Evolutionary conservation across 2,888 invertebrate species (phyloP).

Genomic region (Podabrus alpinus): DNA sequence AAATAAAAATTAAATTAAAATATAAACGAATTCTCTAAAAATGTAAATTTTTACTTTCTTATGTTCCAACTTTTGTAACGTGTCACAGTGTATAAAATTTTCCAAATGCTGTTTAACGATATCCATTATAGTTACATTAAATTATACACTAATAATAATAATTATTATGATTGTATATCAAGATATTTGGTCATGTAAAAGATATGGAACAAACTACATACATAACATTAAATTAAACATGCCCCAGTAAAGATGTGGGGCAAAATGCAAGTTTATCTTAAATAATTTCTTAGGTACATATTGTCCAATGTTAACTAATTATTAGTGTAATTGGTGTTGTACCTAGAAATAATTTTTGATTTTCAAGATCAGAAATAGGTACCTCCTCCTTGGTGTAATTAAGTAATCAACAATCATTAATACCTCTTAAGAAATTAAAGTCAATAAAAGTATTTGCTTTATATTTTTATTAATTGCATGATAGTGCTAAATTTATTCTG

Average conservation of each 20-base stretch:
- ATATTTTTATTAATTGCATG: not conserved
- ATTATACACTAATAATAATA: not conserved
- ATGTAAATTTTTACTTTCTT: not conserved
- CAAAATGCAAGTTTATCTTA: constrained; percentile 6
- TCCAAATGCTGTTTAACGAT: not conserved
- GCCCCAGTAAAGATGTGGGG: constrained; percentile 23
- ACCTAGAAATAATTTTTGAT: not conserved
- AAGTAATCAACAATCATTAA: not conserved
- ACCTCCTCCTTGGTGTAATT: not conserved
- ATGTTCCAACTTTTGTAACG: not conserved
- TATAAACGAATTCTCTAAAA: too few relatives aligned
- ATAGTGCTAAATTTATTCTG: not conserved
- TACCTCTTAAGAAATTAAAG: not conserved
- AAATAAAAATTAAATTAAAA: too few relatives aligned
- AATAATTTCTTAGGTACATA: not conserved
- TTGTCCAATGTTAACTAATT: not conserved
- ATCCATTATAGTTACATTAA: too few relatives aligned
- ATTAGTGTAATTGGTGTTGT: not conserved
- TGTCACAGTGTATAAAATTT: not conserved
- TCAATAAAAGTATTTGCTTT: not conserved
- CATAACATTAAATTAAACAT: constrained; percentile 6
- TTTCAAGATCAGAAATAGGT: too few relatives aligned
- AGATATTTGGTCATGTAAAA: not conserved
- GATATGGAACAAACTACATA: not conserved
- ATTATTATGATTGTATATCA: not conserved